These are phyloP conservation scores for Nyleta sp. DNA, from an alignment of 2,888 invertebrate genomes.

Conservation along the genomic window DNA sequence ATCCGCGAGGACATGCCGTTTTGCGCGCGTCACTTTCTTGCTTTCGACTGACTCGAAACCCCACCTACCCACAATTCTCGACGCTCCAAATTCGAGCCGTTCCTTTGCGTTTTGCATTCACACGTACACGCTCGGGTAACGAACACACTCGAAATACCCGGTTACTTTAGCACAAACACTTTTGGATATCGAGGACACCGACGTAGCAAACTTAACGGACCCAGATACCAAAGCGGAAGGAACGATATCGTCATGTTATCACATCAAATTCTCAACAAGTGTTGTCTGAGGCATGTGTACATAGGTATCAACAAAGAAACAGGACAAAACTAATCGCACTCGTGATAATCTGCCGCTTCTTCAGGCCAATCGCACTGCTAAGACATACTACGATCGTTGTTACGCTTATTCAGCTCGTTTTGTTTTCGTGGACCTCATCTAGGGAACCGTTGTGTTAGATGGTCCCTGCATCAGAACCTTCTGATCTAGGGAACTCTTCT, in stretches of 20 bases:
- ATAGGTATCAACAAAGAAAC: constrained; percentile 33
- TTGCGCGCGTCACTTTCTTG: constrained; percentile 26
- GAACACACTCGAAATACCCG: not conserved
- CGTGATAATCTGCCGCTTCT: constrained; percentile 35
- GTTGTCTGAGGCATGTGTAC: constrained; percentile 42
- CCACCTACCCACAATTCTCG: not conserved
- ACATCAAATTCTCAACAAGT: not conserved
- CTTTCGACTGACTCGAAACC: constrained; percentile 19
- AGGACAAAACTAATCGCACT: constrained; percentile 6
- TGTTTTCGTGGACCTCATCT: not conserved
- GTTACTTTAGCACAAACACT: too few species aligned
- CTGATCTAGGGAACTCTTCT: too few species aligned
- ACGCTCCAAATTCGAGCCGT: not conserved
- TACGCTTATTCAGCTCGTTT: not conserved
- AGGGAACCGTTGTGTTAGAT: too few species aligned
- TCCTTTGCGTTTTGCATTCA: constrained; percentile 15
- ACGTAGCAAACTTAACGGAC: too few species aligned
- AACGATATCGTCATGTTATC: too few species aligned
- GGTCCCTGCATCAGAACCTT: too few species aligned
- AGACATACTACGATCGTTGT: constrained; percentile 24
- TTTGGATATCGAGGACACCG: too few species aligned
- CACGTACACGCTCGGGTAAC: constrained; percentile 17
- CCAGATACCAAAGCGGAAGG: too few species aligned
- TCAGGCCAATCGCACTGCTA: too few species aligned
- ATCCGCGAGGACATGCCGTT: constrained; percentile 40